Base-by-base conservation (phyloP, 2,113 vertebrate genomes). In the Oreochromis spilurus region DNA sequence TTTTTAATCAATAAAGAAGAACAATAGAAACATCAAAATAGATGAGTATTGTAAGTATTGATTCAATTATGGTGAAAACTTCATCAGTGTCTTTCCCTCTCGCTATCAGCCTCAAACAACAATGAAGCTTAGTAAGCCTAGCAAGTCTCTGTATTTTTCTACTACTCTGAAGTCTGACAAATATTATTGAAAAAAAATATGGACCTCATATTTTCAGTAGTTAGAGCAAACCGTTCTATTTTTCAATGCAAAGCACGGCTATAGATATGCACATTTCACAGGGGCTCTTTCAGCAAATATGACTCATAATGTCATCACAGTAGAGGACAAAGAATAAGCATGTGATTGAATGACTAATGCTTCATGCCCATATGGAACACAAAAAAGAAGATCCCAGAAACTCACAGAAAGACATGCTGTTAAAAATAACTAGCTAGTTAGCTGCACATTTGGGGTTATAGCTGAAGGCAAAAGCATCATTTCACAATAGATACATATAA, bases 1-100 rank as follows among this genome's bases (percentile, higher is more conserved):
- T 92, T 87, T 87, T 79, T 3, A 36, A 90, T 93, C 94, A 81
- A 92, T 92, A 82, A 40, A 14, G 7, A 55, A 85, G 53, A 93
- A 91, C 85, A 93, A 93, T 84, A 91, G 91, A 92, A 87, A 77
- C 92, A 92, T 93, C 84, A 93, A 84, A 89, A 90, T 36, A 77
- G 67, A 93, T 91, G 85, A 55, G 83, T 10, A 82, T 82, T 84
- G 38, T 62, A 79, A 54, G 12, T 58, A 93, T 90, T 84, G 91
- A 94, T 92, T 92, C 62, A 79, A 89, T 89, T 85, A 93, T 38
- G 82, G 52, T 12, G 6, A 62, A 70, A 87, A 90, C 65, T 21
- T 72, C 48, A 89, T 92, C 91, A 88, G 34, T 85, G 16, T 85
- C 40, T 83, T 85, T 67, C 57, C 4, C 16, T 54, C 43, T 43